Base-by-base conservation (phyloP, 64 coral and sea anemone species). In the Montipora cactus region DNA sequence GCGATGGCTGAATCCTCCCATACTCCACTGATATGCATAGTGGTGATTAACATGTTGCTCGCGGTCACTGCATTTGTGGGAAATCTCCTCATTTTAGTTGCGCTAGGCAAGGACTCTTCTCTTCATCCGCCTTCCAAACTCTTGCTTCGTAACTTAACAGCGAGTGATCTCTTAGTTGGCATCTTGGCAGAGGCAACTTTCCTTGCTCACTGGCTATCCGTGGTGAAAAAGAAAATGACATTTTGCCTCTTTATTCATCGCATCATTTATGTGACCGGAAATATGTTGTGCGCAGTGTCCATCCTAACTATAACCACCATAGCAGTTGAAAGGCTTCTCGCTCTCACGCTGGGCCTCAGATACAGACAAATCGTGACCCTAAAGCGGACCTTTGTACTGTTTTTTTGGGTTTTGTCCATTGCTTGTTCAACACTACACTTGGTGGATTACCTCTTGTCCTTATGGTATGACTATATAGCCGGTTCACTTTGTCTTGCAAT, bases 71-170 rank as follows among this genome's bases (percentile, higher is more conserved):
- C 82, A 19, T 85, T 71, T 51, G 6, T 70, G 44, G 62, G 64
- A 45, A 85, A 85, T 46, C 7, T 19, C 3, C 82, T 85, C 14
- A 85, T 70, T 25, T 15, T 85, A 49, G 44, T 70, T 20, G 62
- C 82, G 3, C 66, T 85, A 48, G 14, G 45, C 64, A 85, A 85
- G 82, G 82, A 70, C 7, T 48, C 44, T 22, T 50, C 82, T 2
- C 64, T 85, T 49, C 44, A 85, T 85, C 64, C 45, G 64, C 61
- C 66, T 44, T 85, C 62, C 7, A 85, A 85, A 50, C 66, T 85
- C 12, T 70, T 85, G 37, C 55, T 83, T 83, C 81, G 59, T 37
- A 67, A 22, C 44, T 22, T 83, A 3, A 15, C 58, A 2, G 7
- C 16, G 7, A 67, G 58, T 47, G 81, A 83, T 83, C 81, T 83